Conservation (phyloP, 2,113 vertebrate species). For the Corythoichthys intestinalis region DNA sequence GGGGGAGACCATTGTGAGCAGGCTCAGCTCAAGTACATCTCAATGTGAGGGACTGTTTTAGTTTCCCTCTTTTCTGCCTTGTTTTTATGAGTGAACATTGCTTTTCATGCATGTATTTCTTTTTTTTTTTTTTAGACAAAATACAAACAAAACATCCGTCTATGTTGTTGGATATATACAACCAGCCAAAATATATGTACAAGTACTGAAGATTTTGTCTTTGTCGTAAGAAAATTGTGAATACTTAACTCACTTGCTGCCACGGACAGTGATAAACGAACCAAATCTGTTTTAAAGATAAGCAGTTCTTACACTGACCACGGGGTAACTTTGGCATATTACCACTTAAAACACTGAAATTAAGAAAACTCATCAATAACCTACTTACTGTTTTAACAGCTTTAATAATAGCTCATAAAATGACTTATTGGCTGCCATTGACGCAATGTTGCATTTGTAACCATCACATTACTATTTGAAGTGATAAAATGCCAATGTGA, state of each 20-base stretch:
- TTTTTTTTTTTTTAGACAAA: constrained; percentile 40
- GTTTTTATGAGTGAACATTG: constrained; percentile 46
- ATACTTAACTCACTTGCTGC: too few species aligned
- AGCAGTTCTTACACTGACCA: too few species aligned
- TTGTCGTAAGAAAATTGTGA: neutral
- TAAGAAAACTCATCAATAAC: too few species aligned
- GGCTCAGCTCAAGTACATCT: constrained; percentile 60
- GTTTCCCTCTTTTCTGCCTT: constrained; percentile 13
- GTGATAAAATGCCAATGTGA: neutral
- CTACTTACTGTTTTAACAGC: too few species aligned
- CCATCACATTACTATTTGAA: constrained; percentile 16
- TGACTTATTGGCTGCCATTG: too few species aligned
- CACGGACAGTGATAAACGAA: too few species aligned
- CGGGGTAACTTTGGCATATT: too few species aligned
- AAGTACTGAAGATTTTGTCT: neutral
- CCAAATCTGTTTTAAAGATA: too few species aligned
- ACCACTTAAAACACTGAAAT: too few species aligned
- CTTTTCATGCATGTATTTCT: constrained; percentile 25
- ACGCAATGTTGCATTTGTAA: too few species aligned
- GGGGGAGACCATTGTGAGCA: constrained; percentile 34
- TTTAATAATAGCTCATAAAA: too few species aligned
- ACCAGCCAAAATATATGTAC: neutral
- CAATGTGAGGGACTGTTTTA: constrained; percentile 49
- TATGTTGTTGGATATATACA: too few species aligned
- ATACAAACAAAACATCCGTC: constrained; percentile 47